Evolutionary conservation across 2,797 vertebrate species (phyloP).

Genomic region (Protonibea diacanthus): DNA sequence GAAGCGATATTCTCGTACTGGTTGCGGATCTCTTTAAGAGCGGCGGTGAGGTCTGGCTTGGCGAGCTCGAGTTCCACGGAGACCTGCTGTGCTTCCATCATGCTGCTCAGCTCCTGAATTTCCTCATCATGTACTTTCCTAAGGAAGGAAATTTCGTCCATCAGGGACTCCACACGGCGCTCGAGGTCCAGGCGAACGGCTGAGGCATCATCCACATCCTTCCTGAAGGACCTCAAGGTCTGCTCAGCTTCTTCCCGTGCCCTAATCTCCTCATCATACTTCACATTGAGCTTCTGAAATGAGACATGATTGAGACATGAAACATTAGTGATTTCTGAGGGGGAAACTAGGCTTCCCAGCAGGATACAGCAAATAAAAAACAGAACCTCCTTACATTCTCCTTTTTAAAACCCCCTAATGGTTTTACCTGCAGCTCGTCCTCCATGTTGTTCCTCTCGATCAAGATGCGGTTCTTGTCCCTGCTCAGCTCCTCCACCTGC

Average conservation of each 20-base stretch:
- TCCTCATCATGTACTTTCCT: slow-evolving; percentile 92
- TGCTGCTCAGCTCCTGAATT: slow-evolving; percentile 89
- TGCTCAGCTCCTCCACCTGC: slow-evolving; percentile 89
- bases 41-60: slow-evolving; percentile 90
- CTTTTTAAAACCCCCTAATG: not conserved
- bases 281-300: slow-evolving; percentile 79
- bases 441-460: slow-evolving; percentile 89
- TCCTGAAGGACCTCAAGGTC: slow-evolving; percentile 88
- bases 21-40: slow-evolving; percentile 92
- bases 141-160: slow-evolving; percentile 91
- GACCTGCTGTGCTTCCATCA: slow-evolving; percentile 87
- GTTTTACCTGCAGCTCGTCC: slow-evolving; percentile 85
- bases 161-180: slow-evolving; percentile 89
- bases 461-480: slow-evolving; percentile 87
- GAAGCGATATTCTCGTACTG: slow-evolving; percentile 93
- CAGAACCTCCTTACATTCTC: not conserved
- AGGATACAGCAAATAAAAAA: not conserved
- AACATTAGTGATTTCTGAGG: not conserved
- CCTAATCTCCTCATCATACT: slow-evolving; percentile 89
- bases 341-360: not conserved
- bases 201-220: slow-evolving; percentile 90
- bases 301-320: not conserved
- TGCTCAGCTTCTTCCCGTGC: slow-evolving; percentile 89
- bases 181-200: slow-evolving; percentile 91
- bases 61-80: slow-evolving; percentile 87